Conservation (phyloP, 2,888 invertebrate species). For the Lymantria dispar region DNA sequence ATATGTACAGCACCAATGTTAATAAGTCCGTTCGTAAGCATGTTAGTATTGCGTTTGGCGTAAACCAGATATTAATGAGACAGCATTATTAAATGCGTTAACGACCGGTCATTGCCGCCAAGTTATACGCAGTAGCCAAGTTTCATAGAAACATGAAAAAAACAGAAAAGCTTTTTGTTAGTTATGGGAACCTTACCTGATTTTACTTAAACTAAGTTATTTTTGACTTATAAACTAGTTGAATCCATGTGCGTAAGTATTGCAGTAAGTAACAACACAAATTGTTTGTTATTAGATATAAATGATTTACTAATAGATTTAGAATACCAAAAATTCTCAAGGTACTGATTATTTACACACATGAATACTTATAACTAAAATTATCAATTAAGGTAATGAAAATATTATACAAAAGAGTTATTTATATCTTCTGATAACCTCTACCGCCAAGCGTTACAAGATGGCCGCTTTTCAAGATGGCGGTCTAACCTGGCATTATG, state of each 20-base stretch:
- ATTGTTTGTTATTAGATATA: neutral
- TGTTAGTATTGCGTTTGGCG: slow-evolving; percentile 75
- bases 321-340: neutral
- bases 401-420: slow-evolving; percentile 44
- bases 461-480: slow-evolving; percentile 56
- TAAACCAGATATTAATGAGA: slow-evolving; percentile 79
- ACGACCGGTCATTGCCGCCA: slow-evolving; percentile 55
- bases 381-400: slow-evolving; percentile 15
- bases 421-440: slow-evolving; percentile 14
- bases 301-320: no score
- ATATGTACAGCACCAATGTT: slow-evolving; percentile 55
- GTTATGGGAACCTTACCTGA: slow-evolving; percentile 63
- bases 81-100: slow-evolving; percentile 64
- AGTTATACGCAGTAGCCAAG: slow-evolving; percentile 68
- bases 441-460: slow-evolving; percentile 72
- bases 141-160: slow-evolving; percentile 83
- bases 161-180: slow-evolving; percentile 78
- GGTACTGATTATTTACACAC: slow-evolving; percentile 7
- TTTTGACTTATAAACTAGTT: slow-evolving; percentile 19
- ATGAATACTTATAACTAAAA: neutral
- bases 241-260: slow-evolving; percentile 16
- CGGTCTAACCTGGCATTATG: slow-evolving; percentile 92
- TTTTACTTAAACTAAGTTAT: slow-evolving; percentile 44
- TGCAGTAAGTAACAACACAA: neutral
- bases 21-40: slow-evolving; percentile 56